phyloP scores from a whole-genome alignment of 2,113 vertebrate species.

The Bettongia penicillata region DNA sequence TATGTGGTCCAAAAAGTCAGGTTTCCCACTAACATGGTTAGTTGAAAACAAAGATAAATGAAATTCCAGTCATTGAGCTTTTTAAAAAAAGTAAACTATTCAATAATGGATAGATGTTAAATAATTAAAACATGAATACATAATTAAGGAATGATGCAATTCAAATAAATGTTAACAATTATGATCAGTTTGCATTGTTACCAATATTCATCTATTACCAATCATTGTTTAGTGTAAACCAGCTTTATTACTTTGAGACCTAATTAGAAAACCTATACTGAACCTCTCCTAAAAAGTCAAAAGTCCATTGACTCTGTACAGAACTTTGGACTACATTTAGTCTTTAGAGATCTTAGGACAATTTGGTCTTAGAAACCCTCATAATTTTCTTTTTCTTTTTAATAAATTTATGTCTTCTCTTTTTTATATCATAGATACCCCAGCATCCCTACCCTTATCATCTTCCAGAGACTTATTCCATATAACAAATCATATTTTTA shows the following conservation, averaged over 20 bases:
- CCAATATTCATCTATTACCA: background rate
- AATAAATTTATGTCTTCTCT: too few species aligned
- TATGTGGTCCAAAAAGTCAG: background rate
- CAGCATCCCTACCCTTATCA: too few species aligned
- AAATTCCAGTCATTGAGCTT: background rate
- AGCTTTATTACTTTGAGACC: background rate
- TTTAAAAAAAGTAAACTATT: background rate
- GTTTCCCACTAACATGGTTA: background rate
- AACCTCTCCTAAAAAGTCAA: conserved; percentile 28
- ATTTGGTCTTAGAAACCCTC: conserved; percentile 24
- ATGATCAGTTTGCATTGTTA: too few species aligned
- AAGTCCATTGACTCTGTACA: conserved; percentile 4
- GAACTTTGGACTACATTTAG: background rate
- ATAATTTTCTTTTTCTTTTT: too few species aligned
- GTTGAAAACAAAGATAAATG: background rate
- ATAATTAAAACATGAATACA: background rate
- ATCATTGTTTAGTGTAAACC: background rate
- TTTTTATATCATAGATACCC: too few species aligned
- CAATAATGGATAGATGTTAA: background rate
- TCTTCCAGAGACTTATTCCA: too few species aligned
- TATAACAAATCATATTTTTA: too few species aligned
- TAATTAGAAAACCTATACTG: conserved; percentile 15
- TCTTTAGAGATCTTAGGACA: background rate
- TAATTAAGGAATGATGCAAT: background rate
- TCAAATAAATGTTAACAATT: background rate